Percentiles rank a stretch among this genome's conserved stretches.
These are phyloP conservation scores for Drosophila pegasa DNA, from an alignment of 2,888 invertebrate genomes.

Conservation along the genomic window DNA sequence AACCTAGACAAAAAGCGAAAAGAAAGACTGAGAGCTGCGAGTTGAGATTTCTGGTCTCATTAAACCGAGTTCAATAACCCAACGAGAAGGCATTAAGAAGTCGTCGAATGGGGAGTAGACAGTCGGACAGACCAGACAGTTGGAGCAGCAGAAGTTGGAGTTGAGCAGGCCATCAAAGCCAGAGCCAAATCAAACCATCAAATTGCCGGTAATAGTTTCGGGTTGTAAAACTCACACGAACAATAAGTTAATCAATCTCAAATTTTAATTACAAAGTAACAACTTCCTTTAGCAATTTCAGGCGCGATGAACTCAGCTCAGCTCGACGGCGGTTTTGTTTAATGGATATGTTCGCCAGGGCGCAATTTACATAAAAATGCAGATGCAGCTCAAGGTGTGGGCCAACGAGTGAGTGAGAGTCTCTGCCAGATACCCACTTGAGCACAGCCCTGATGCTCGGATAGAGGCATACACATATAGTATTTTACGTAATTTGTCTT, in stretches of 20 bases:
- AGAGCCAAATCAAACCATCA: constrained; percentile 76
- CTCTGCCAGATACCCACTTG: constrained; percentile 46
- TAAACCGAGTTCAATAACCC: constrained; percentile 66
- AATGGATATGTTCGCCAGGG: constrained; percentile 61
- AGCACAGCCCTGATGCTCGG: constrained; percentile 21
- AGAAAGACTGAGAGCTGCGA: constrained; percentile 4
- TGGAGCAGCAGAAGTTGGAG: background rate
- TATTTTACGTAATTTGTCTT: constrained; percentile 82
- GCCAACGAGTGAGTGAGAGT: constrained; percentile 46
- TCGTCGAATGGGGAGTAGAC: constrained; percentile 41
- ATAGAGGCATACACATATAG: constrained; percentile 42
- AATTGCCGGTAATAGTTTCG: constrained; percentile 78
- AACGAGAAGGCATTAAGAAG: constrained; percentile 37
- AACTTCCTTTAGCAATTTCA: constrained; percentile 81
- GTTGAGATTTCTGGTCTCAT: constrained; percentile 43
- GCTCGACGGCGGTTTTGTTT: constrained; percentile 42
- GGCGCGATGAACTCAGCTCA: constrained; percentile 73
- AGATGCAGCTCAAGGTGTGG: constrained; percentile 74
- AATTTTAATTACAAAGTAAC: constrained; percentile 81
- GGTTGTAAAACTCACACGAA: constrained; percentile 81
- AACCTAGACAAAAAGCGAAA: constrained; percentile 4
- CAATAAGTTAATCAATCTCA: constrained; percentile 82
- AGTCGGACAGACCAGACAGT: background rate
- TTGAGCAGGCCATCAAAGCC: constrained; percentile 33
- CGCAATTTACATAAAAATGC: constrained; percentile 76